Base-by-base conservation (phyloP, 2,113 vertebrate genomes). In the Gracilinanus agilis region DNA sequence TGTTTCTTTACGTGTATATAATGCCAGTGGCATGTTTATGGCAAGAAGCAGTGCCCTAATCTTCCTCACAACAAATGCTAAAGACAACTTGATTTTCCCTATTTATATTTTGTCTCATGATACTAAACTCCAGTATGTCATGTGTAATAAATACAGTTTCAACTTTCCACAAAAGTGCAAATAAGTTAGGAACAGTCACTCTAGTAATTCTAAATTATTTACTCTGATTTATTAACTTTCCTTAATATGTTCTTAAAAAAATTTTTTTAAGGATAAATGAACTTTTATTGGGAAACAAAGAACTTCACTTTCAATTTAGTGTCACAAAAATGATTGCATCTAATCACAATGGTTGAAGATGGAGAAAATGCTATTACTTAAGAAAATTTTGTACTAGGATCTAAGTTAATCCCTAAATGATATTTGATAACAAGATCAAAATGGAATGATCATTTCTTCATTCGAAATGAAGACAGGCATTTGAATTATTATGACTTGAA, bases 251-350 rank as follows among this genome's bases (percentile, higher is more conserved):
- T 16, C 94, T 44, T 24, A 92, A 54, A 92, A 58, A 89, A 93
- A 90, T 44, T 12, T 24, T 44, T 91, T 93, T 93, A 54, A 61
- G 3, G 90, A 53, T 92, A 95, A 96, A n/a, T 75, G 89, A 92
- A 49, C 12, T 54, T 96, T n/a, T 93, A 83, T 27, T 92, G 88
- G 96, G 13, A 94, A 83, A 89, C 29, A 94, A n/a, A 96, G n/a
- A 92, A 58, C 93, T 96, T 12, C 54, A 53, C 2, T 12, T 94
- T 49, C 49, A 92, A 90, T 83, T 90, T 96, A 94, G 61, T 67
- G 96, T 89, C 90, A 94, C 54, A 96, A 89, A 90, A 96, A 94
- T 92, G 92, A 97, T 88, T 23, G n/a, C 58, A 93, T 96, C 23
- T 10, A 96, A 91, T 49, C 24, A 9, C 25, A 44, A 54, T 55